Evolutionary conservation across 2,113 vertebrate species (phyloP), one percentile per base, ranked within the genome.

Genomic region (Lagenorhynchus albirostris): DNA sequence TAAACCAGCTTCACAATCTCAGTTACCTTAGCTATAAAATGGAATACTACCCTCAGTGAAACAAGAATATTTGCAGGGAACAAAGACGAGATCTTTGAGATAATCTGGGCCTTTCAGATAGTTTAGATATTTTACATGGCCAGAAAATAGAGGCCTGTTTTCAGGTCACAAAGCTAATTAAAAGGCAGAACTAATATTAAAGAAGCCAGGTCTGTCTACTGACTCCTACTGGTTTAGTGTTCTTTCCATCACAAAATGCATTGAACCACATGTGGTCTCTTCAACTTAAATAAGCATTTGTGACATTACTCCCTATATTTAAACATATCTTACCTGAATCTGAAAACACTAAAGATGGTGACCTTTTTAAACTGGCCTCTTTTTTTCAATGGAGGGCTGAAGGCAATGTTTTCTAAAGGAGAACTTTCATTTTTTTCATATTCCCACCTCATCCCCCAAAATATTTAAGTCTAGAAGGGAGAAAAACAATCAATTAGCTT

Each of bases 301-400:
- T 9, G 36, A 26, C 68, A 88, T 77, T 90, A 90, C 6, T 77
- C 25, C 80, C 74, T 70, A 62, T 6, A 86, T 82, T 71, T 74
- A 79, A 87, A 94, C 14, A 86, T 94, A 21, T 55, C 96, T 98
- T 95, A 98, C 97, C 96, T 68, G 95, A 93, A 65, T 98, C 96
- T 2, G 97, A 94, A 79, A 98, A 68, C 62, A 95, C 73, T 25
- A 96, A 95, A 85, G 96, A 94, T 17, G 87, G 95, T 2, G 98
- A 97, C 76, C 98, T 98, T 98, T 97, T 99, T 91, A 99, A 97
- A 98, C 98, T 99, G 5, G 98, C 97, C 0, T 98, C 97, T 97
- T 98, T 99, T 99, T 94, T 98, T 99, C 10, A 99, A 73, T 3
- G 98, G 97, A 10, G 98, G 98, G 65, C 98, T 99, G 53, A 98